phyloP scores from a whole-genome alignment of 1,140 invertebrate genomes.

The Zaprionus ghesquierei region DNA sequence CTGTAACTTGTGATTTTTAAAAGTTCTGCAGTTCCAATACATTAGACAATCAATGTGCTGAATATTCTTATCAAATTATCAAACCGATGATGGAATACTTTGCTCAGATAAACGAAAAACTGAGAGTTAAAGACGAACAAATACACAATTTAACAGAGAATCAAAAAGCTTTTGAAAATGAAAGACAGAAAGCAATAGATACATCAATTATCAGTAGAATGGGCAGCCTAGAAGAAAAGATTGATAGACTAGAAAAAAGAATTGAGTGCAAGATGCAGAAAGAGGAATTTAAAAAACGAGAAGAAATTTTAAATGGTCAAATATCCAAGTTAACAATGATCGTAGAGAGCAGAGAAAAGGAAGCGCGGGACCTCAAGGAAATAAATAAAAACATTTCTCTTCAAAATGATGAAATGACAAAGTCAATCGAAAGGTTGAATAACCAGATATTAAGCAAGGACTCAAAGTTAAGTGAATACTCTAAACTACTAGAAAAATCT shows the following conservation, averaged over 20 bases:
- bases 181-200: background rate
- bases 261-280: background rate
- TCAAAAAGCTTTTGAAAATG: background rate
- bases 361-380: background rate
- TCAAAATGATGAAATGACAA: background rate
- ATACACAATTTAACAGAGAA: background rate
- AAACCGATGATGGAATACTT: background rate
- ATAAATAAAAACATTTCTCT: background rate
- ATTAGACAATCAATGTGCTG: background rate
- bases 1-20: background rate
- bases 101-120: background rate
- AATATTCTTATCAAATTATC: background rate
- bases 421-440: background rate
- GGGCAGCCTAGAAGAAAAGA: too few species aligned
- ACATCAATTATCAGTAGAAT: background rate
- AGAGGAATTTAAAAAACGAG: too few species aligned
- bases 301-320: too few species aligned
- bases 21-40: background rate
- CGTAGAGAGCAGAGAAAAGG: background rate
- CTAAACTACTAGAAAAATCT: background rate
- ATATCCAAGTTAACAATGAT: background rate
- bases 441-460: background rate
- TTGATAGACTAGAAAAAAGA: too few species aligned
- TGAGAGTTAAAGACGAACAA: background rate
- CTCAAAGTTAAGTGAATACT: background rate